Conservation (phyloP, 1,140 invertebrate species). For the Diachasmimorpha longicaudata region DNA sequence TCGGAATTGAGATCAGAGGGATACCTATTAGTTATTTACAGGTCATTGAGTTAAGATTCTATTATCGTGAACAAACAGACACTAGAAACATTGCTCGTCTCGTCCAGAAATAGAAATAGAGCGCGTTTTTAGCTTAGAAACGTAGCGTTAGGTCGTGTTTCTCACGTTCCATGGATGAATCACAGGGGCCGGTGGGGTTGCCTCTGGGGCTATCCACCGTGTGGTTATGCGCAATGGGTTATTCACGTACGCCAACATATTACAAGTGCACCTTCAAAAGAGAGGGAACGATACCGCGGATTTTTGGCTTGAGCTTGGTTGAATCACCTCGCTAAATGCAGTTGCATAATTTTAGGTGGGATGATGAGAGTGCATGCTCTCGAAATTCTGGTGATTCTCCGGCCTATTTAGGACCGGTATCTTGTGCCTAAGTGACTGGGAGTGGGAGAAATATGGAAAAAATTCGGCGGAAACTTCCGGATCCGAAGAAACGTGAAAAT, state of each 20-base stretch:
- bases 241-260: constrained; percentile 4
- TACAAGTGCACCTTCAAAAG: background rate
- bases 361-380: constrained; percentile 38
- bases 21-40: background rate
- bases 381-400: constrained; percentile 35
- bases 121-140: constrained; percentile 30
- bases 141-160: constrained; percentile 49
- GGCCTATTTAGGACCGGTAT: constrained; percentile 39
- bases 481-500: too few species aligned
- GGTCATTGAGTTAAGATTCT: constrained; percentile 36
- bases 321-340: constrained; percentile 52
- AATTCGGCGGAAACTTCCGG: too few species aligned
- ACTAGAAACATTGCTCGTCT: constrained; percentile 40
- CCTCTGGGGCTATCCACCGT: background rate
- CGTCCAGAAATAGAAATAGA: constrained; percentile 52
- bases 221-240: constrained; percentile 12
- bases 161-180: constrained; percentile 55
- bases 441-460: too few species aligned
- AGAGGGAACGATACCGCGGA: background rate
- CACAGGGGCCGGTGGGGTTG: constrained; percentile 36
- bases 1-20: background rate
- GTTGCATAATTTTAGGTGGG: constrained; percentile 53
- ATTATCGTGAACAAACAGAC: constrained; percentile 55
- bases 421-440: background rate
- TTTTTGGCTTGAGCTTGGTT: constrained; percentile 31